Base-by-base conservation (phyloP, 2,797 vertebrate species). In the Scomberomorus guttatus region DNA sequence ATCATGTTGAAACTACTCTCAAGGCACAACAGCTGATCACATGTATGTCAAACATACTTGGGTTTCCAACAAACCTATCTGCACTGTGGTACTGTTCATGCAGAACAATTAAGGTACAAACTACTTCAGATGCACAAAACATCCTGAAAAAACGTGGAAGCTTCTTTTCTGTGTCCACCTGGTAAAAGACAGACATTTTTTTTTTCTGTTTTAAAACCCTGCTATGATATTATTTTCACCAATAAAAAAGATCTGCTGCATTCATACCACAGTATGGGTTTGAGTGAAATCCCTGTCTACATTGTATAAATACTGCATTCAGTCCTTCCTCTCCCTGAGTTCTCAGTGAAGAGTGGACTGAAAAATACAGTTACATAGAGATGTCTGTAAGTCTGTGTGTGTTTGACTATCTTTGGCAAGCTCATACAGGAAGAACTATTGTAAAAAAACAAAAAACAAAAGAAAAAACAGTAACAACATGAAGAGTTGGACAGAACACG, bases 401-500 rank as follows among this genome's bases (percentile, higher is more conserved):
- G 96, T 90, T 77, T 95, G 89, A 97, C 97, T 98, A 98, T 99
- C 98, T 99, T 99, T 99, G 98, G 98, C 98, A 98, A 99, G 97
- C 97, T 98, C 95, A 94, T 97, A 98, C 97, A 97, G 98, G 97
- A 97, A 98, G 97, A 97, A 97, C 96, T 98, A 97, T 96, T 97
- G 96, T 97, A 52, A 80, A 82, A 81, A 84, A 70, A 73, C 75
- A 50, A 59, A 37, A 15, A 42, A 42, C 14, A 4, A 42, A 42
- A 42, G 3, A 13, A 14, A 42, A 46, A 97, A 96, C 94, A 22
- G 83, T 83, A 72, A 95, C 96, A 96, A 95, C 96, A 92, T 90
- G 95, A 96, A 96, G 93, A 84, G 80, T 96, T 94, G 96, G 95
- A 97, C 94, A 96, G 95, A 95, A 95, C 50, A 65, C 87, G 92